Conservation (phyloP, 1,140 invertebrate genomes). For the Ceratina australensis region DNA sequence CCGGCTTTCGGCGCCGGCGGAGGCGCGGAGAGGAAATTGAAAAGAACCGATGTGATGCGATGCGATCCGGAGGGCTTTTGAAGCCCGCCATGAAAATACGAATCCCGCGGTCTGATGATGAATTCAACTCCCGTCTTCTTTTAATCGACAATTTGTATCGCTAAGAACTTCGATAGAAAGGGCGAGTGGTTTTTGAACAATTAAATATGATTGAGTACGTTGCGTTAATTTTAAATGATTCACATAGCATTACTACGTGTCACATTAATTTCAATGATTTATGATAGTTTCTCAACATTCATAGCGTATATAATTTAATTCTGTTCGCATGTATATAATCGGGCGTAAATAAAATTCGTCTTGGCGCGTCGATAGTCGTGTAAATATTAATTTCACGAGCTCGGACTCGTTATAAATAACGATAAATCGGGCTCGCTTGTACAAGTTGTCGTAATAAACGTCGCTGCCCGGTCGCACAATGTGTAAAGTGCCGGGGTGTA, state of each 20-base stretch:
- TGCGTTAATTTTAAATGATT: too few species aligned
- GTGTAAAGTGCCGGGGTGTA: constrained; percentile 71
- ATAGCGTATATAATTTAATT: constrained; percentile 31
- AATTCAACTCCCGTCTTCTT: background rate
- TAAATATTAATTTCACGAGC: constrained; percentile 66
- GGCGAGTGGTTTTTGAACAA: too few species aligned
- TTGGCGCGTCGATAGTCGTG: constrained; percentile 23
- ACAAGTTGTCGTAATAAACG: constrained; percentile 64
- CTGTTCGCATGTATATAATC: constrained; percentile 17
- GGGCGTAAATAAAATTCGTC: constrained; percentile 51
- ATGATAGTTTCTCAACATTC: constrained; percentile 31
- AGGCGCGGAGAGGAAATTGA: constrained; percentile 40
- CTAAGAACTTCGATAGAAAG: too few species aligned
- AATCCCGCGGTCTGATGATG: background rate
- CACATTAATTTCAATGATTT: too few species aligned
- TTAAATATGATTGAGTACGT: too few species aligned
- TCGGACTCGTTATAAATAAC: constrained; percentile 55
- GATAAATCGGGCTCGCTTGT: constrained; percentile 53
- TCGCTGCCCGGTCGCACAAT: constrained; percentile 64
- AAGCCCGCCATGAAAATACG: background rate
- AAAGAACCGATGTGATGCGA: background rate
- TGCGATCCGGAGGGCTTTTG: background rate
- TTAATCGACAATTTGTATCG: background rate
- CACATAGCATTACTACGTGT: too few species aligned
- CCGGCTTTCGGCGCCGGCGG: background rate